These are phyloP conservation scores for Ianthella basta DNA, from an alignment of 37 sponge, comb jelly and placozoan genomes.

Conservation along the genomic window DNA sequence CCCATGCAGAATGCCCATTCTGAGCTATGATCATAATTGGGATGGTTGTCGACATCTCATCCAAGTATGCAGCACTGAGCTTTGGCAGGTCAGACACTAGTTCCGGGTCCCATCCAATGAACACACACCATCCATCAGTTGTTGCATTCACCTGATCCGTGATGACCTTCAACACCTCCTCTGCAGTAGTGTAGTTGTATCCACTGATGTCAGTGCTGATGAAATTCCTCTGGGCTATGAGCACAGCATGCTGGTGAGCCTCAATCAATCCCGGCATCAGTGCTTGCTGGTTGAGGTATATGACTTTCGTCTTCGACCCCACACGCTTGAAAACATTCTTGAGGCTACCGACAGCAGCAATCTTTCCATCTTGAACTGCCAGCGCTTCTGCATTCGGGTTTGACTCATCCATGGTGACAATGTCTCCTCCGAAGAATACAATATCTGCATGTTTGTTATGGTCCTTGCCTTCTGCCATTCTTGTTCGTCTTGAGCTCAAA, in stretches of 20 bases:
- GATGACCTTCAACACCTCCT: neutral
- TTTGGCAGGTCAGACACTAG: slow-evolving; percentile 38
- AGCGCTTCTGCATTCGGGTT: slow-evolving; percentile 54
- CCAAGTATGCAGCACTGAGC: slow-evolving; percentile 44
- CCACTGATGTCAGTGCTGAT: neutral
- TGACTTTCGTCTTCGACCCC: slow-evolving; percentile 32
- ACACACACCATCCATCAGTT: slow-evolving; percentile 37
- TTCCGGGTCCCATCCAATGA: slow-evolving; percentile 51
- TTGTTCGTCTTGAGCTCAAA: too few species aligned
- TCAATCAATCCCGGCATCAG: slow-evolving; percentile 76
- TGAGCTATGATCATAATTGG: slow-evolving; percentile 44
- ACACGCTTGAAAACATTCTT: neutral
- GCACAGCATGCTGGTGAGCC: slow-evolving; percentile 47
- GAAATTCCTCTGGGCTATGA: neutral
- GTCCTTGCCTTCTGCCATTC: too few species aligned
- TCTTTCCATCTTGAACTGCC: slow-evolving; percentile 30
- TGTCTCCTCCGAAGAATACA: slow-evolving; percentile 39
- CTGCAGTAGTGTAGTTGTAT: neutral
- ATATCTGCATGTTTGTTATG: too few species aligned
- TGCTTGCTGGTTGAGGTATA: slow-evolving; percentile 37
- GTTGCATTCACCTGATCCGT: neutral
- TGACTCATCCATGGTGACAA: slow-evolving; percentile 46
- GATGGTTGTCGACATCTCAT: neutral
- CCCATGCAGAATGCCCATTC: slow-evolving; percentile 42
- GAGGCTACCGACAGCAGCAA: slow-evolving; percentile 32